Evolutionary conservation across 2,797 vertebrate genomes (phyloP).

Genomic region (Alosa sapidissima): DNA sequence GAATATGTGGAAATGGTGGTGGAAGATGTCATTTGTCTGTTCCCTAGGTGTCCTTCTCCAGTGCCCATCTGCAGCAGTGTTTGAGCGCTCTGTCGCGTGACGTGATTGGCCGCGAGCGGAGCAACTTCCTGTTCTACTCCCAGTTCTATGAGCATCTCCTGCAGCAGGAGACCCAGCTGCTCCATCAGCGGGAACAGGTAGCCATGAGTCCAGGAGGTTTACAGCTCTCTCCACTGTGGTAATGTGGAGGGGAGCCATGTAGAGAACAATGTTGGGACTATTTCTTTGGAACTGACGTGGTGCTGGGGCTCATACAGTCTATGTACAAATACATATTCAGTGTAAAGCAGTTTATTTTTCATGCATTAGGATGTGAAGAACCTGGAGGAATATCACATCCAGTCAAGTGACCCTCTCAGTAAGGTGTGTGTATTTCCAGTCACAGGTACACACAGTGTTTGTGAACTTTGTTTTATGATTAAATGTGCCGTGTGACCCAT

Average conservation of each 20-base stretch:
- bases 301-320: no score
- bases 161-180: constrained; percentile 63
- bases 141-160: constrained; percentile 77
- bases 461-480: not conserved
- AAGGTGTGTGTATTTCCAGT: constrained; percentile 46
- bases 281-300: not conserved
- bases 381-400: constrained; percentile 42
- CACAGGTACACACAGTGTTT: not conserved
- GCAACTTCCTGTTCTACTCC: constrained; percentile 74
- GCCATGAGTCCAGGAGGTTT: not conserved
- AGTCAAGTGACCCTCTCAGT: constrained; percentile 40
- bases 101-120: constrained; percentile 69
- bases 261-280: not conserved
- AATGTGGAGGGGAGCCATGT: not conserved
- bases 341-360: not conserved
- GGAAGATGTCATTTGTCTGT: not conserved
- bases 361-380: constrained; percentile 61
- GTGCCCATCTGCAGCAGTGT: constrained; percentile 67
- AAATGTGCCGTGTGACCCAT: no score
- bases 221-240: not conserved
- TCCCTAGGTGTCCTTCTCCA: constrained; percentile 66
- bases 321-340: not conserved
- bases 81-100: constrained; percentile 69
- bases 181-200: constrained; percentile 73
- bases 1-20: not conserved